Percentiles rank a stretch among this genome's conserved stretches.
phyloP scores from a whole-genome alignment of 37 sponge, comb jelly and placozoan species.

The Theonella swinhoei region DNA sequence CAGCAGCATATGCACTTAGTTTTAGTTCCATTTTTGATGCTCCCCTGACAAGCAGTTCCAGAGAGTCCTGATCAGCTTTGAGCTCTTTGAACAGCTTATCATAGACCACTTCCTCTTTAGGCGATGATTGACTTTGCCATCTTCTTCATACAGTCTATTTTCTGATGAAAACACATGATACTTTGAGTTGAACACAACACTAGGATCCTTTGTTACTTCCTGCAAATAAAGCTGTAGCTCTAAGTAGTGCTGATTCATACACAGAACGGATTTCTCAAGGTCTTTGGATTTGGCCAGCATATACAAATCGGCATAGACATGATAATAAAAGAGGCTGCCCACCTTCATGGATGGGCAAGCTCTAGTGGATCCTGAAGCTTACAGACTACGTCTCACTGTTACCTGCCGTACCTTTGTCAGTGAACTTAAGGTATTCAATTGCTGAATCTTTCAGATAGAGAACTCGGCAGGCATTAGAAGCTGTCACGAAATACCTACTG shows the following conservation, averaged over 20 bases:
- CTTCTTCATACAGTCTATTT: not conserved
- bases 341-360: constrained; percentile 22
- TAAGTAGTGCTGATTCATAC: no score
- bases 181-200: constrained; percentile 8
- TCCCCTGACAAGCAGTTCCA: constrained; percentile 26
- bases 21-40: constrained; percentile 44
- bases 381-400: constrained; percentile 29
- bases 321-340: constrained; percentile 43
- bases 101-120: constrained; percentile 16
- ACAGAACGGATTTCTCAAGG: constrained; percentile 20
- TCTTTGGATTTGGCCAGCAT: constrained; percentile 55
- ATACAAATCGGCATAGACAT: constrained; percentile 38
- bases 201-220: constrained; percentile 5
- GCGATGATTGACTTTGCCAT: constrained; percentile 22
- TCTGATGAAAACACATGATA: no score
- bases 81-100: constrained; percentile 21
- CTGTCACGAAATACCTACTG: constrained; percentile 54
- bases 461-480: constrained; percentile 37
- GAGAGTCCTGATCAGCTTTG: not conserved
- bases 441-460: constrained; percentile 42
- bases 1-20: constrained; percentile 43
- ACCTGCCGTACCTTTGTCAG: constrained; percentile 24
- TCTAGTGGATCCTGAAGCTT: constrained; percentile 34
- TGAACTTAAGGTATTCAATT: constrained; percentile 30
- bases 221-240: constrained; percentile 4